A percentile compares a stretch with the other conserved stretches of the same genome.
Evolutionary conservation across 2,888 invertebrate genomes (phyloP).

Genomic region (Ennomos quercinarius): DNA sequence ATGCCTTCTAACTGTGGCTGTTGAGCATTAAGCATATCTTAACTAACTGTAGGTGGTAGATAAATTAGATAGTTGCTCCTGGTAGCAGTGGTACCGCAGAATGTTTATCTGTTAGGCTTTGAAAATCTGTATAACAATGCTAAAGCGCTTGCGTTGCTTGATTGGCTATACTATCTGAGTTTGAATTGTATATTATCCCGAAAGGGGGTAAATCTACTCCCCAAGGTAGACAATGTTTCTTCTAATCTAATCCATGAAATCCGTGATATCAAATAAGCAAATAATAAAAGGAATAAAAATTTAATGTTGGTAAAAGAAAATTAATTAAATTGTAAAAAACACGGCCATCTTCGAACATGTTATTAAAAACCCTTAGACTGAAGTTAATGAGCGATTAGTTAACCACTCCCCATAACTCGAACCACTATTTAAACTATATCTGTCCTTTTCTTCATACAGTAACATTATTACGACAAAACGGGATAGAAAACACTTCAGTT

Average conservation of each 20-base stretch:
- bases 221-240: too few relatives aligned
- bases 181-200: too few relatives aligned
- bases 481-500: slow-evolving; percentile 47
- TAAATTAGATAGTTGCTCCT: slow-evolving; percentile 29
- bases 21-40: slow-evolving; percentile 39
- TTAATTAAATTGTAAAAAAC: slow-evolving; percentile 49
- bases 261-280: too few relatives aligned
- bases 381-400: slow-evolving; percentile 74
- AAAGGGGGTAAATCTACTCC: too few relatives aligned
- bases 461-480: slow-evolving; percentile 42
- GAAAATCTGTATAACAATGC: too few relatives aligned
- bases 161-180: too few relatives aligned
- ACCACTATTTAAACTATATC: slow-evolving; percentile 65
- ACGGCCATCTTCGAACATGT: slow-evolving; percentile 55
- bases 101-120: slow-evolving; percentile 1
- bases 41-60: slow-evolving; percentile 42
- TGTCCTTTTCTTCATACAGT: slow-evolving; percentile 51
- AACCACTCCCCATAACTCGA: slow-evolving; percentile 71
- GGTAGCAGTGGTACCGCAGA: slow-evolving; percentile 3
- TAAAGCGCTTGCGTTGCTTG: too few relatives aligned
- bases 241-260: too few relatives aligned
- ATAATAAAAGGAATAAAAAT: too few relatives aligned
- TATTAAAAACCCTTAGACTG: slow-evolving; percentile 70
- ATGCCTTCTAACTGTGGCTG: slow-evolving; percentile 30
- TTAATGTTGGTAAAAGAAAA: too few relatives aligned